Evolutionary conservation across 2,797 vertebrate genomes (phyloP), one percentile per base, ranked within the genome.

Genomic region (Anableps anableps): DNA sequence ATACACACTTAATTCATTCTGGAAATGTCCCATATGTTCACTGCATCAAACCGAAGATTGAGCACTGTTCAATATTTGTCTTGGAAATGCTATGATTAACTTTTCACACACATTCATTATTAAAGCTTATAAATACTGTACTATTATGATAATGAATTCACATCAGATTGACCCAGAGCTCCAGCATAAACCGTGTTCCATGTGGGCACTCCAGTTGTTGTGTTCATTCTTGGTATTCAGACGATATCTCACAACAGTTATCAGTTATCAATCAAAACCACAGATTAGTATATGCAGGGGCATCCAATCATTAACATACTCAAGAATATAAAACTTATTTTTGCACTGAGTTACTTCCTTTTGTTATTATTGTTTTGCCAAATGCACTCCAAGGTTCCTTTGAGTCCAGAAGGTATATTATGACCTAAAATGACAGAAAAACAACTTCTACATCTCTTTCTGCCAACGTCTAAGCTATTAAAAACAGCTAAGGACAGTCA

Each of bases 391-490:
- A 55, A 55, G 8, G 53, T 55, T 55, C 8, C 23, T 55, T 55
- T 55, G 23, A 11, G 3, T 55, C 26, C 53, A 26, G 23, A 9
- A 55, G 53, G 6, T 26, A 26, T 55, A 11, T 55, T n/a, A 55
- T n/a, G 8, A n/a, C 53, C 7, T 11, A 26, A 55, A 55, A 55
- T 55, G 2, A 55, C 14, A 55, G 3, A 10, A 55, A 55, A 55
- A 55, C 53, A n/a, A 55, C 53, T 9, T 19, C 41, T 21, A 68
- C 5, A 23, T 38, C 36, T 21, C n/a, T 11, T 72, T 79, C 53
- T 84, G 26, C 41, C 53, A 45, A 31, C 6, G 72, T 36, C 14
- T 72, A 66, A 78, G 31, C 68, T 34, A 21, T 72, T 73, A 43
- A 74, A 79, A 51, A 4, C 68, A 55, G 34, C 26, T 74, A 8